Conservation (phyloP, 1,140 invertebrate genomes). For the Spodoptera litura region DNA sequence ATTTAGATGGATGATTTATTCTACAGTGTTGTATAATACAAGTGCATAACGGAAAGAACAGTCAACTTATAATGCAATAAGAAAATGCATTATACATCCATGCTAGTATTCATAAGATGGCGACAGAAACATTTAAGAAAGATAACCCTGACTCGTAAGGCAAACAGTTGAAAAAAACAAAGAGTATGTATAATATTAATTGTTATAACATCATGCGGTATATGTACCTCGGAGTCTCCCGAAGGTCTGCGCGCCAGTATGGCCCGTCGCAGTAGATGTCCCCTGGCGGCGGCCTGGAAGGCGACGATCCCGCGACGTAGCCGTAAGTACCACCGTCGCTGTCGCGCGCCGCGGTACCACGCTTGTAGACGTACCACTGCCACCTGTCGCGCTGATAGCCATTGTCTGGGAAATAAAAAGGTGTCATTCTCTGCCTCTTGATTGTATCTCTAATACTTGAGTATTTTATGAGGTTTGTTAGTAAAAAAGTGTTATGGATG, state of each 20-base stretch:
- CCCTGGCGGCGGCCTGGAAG: slow-evolving; percentile 92
- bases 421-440: no score
- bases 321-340: slow-evolving; percentile 89
- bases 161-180: slow-evolving; percentile 6
- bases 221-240: background rate
- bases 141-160: background rate
- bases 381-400: slow-evolving; percentile 75
- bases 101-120: no score
- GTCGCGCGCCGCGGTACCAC: slow-evolving; percentile 90
- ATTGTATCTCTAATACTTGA: no score
- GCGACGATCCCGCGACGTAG: slow-evolving; percentile 87
- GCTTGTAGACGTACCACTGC: slow-evolving; percentile 93
- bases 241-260: slow-evolving; percentile 50
- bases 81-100: no score
- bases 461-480: no score
- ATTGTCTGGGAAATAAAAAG: slow-evolving; percentile 64
- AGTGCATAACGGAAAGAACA: no score
- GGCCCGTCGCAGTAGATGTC: slow-evolving; percentile 82
- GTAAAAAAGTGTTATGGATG: no score
- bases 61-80: no score
- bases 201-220: background rate
- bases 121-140: no score
- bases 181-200: background rate
- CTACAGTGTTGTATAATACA: slow-evolving; percentile 8
- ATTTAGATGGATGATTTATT: no score